Conservation (phyloP, 2,797 vertebrate genomes). For the Chaenodraco wilsoni region DNA sequence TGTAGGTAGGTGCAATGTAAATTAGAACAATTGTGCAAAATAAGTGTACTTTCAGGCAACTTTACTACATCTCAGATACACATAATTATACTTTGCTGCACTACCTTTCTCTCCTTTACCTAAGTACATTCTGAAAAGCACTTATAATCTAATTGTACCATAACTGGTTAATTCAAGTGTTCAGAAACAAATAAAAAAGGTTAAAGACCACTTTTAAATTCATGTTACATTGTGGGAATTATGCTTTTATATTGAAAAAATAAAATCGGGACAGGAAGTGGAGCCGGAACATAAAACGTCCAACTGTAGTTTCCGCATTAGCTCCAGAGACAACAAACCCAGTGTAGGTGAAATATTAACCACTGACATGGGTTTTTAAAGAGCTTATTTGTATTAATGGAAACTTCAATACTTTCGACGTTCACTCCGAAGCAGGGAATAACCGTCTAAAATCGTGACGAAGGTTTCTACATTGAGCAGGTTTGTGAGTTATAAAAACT, state of each 20-base stretch:
- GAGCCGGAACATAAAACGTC: not conserved
- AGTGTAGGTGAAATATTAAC: fast-evolving
- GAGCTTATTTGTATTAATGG: fast-evolving
- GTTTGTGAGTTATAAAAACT: slow-evolving; percentile 39
- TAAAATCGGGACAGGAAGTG: not conserved
- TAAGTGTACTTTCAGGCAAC: no score
- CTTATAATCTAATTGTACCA: no score
- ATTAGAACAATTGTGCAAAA: no score
- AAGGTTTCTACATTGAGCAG: not conserved
- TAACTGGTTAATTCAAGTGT: no score
- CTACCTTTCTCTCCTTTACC: no score
- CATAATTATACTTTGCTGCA: no score
- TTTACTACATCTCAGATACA: no score
- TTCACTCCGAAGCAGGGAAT: fast-evolving
- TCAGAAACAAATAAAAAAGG: not conserved
- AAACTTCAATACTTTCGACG: not conserved
- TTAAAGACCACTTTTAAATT: no score
- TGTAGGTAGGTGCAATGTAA: no score
- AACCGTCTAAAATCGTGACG: not conserved
- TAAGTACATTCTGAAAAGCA: no score
- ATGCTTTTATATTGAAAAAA: slow-evolving; percentile 42
- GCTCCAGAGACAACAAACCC: not conserved
- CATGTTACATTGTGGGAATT: not conserved
- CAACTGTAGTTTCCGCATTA: slow-evolving; percentile 39
- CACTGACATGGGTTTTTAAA: fast-evolving